Evolutionary conservation across 1,140 invertebrate species (phyloP).

Genomic region (Myzus persicae): DNA sequence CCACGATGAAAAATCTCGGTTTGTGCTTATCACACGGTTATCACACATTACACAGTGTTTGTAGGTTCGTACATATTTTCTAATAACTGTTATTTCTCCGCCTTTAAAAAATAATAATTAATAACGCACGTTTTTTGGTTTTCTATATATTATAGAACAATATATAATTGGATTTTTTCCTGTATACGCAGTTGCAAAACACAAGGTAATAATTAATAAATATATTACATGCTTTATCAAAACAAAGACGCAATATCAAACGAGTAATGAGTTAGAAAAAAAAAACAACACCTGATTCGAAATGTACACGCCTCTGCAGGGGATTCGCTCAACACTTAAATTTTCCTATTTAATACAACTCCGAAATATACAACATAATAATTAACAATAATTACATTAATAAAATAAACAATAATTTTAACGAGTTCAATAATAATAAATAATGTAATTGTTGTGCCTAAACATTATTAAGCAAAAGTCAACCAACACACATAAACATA

Average conservation of each 20-base stretch:
- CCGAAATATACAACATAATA: neutral
- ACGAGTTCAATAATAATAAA: neutral
- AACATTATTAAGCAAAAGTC: neutral
- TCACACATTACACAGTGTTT: neutral
- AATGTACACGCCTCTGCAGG: neutral
- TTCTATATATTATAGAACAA: no score
- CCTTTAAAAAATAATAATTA: neutral
- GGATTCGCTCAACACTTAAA: neutral
- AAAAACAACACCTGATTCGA: neutral
- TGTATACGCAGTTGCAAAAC: neutral
- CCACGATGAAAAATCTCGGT: neutral
- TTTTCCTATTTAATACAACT: neutral
- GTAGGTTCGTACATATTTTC: neutral
- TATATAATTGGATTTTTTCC: neutral
- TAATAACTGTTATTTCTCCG: neutral
- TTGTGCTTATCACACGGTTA: neutral
- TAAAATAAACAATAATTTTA: neutral
- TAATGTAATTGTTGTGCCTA: neutral
- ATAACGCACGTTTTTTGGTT: neutral
- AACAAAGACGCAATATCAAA: neutral
- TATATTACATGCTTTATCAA: neutral
- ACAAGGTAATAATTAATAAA: neutral
- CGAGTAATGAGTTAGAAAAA: no score
- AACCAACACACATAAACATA: no score
- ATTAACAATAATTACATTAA: neutral